Evolutionary conservation across 1,140 invertebrate genomes (phyloP).

Genomic region (Hycleus cichorii): DNA sequence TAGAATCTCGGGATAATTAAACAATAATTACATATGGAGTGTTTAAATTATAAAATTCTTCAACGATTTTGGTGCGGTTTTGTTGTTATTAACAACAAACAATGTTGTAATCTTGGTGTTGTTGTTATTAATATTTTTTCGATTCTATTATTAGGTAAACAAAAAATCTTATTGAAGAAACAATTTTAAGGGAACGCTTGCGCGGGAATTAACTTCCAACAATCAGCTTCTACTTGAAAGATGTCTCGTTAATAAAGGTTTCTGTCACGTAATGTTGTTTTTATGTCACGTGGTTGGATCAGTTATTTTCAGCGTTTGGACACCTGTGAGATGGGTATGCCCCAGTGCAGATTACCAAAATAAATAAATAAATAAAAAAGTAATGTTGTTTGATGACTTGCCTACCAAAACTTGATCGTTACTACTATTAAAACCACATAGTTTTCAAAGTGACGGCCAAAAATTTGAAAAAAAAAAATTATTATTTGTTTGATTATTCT

Average conservation of each 20-base stretch:
- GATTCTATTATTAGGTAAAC: too few relatives aligned
- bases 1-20: too few relatives aligned
- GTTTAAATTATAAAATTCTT: too few relatives aligned
- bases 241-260: slow-evolving; percentile 2
- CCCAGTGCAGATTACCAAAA: slow-evolving; percentile 1
- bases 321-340: slow-evolving; percentile 5
- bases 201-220: too few relatives aligned
- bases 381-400: background rate
- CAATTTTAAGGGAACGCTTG: too few relatives aligned
- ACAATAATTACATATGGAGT: too few relatives aligned
- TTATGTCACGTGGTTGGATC: slow-evolving; percentile 3
- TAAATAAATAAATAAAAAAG: background rate
- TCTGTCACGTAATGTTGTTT: slow-evolving; percentile 6
- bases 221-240: too few relatives aligned
- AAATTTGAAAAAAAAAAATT: background rate
- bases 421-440: background rate
- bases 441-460: background rate
- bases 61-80: too few relatives aligned
- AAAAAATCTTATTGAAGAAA: too few relatives aligned
- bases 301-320: slow-evolving; percentile 3
- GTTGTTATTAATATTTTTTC: too few relatives aligned
- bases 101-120: too few relatives aligned
- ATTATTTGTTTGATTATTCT: slow-evolving; percentile 16
- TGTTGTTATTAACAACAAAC: too few relatives aligned
- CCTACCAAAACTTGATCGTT: background rate